A percentile compares a stretch with the other conserved stretches of the same genome.
phyloP scores from a whole-genome alignment of 2,797 vertebrate species.

The Decapterus maruadsi region DNA sequence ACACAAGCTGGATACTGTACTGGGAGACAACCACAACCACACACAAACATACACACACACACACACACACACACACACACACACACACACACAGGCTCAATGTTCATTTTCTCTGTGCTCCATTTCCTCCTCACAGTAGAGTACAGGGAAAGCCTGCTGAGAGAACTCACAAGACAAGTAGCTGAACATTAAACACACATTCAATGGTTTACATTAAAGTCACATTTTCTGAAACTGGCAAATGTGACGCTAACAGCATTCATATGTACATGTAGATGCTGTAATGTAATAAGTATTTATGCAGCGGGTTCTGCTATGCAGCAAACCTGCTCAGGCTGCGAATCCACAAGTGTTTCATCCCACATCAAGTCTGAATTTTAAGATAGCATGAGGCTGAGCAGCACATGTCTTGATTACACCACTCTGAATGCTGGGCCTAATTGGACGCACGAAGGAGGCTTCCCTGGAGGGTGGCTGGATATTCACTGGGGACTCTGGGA shows the following conservation, averaged over 20 bases:
- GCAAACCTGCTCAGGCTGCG: not conserved
- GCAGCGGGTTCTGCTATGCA: slow-evolving; percentile 14
- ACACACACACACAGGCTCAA: slow-evolving; percentile 3
- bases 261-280: slow-evolving; percentile 24
- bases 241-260: slow-evolving; percentile 40
- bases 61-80: too few relatives aligned
- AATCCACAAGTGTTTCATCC: slow-evolving; percentile 41
- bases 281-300: slow-evolving; percentile 2
- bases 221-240: slow-evolving; percentile 44
- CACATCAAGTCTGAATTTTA: slow-evolving; percentile 50
- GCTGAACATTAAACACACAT: slow-evolving; percentile 52
- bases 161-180: slow-evolving; percentile 53
- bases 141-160: slow-evolving; percentile 37
- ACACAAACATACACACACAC: not conserved
- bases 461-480: slow-evolving; percentile 67
- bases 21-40: slow-evolving; percentile 27
- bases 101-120: slow-evolving; percentile 50
- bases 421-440: slow-evolving; percentile 62
- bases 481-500: slow-evolving; percentile 72
- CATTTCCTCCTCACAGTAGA: slow-evolving; percentile 58
- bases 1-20: slow-evolving; percentile 45
- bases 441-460: slow-evolving; percentile 67
- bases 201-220: slow-evolving; percentile 50
- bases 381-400: slow-evolving; percentile 44
- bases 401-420: slow-evolving; percentile 63